These are phyloP conservation scores for Holothuria glaberrima DNA, from an alignment of 35 echinoderm and acorn worm genomes.

Conservation along the genomic window DNA sequence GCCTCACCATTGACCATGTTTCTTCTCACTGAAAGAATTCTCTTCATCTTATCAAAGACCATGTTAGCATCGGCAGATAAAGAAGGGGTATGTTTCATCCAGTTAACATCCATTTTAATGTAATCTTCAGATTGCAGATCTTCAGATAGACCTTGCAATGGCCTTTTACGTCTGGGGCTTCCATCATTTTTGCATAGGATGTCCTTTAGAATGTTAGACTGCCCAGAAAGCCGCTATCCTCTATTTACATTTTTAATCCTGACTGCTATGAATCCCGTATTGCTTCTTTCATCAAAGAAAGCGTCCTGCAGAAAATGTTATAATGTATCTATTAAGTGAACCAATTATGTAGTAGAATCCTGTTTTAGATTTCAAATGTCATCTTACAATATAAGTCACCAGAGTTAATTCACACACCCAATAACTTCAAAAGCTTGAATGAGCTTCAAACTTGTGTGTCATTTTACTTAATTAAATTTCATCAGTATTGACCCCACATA, in stretches of 20 bases:
- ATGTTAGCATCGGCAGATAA: not conserved
- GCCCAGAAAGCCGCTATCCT: conserved; percentile 6
- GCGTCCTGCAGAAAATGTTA: conserved; percentile 33
- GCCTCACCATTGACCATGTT: not conserved
- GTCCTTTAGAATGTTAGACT: not conserved
- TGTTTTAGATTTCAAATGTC: too few species aligned
- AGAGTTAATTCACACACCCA: too few species aligned
- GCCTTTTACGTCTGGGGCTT: not conserved
- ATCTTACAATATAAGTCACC: too few species aligned
- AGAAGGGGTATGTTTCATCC: conserved; percentile 46
- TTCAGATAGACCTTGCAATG: not conserved
- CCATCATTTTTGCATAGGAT: not conserved
- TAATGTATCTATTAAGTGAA: too few species aligned
- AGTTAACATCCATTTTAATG: conserved; percentile 19
- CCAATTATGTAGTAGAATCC: too few species aligned
- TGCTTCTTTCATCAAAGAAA: conserved; percentile 49
- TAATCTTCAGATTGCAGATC: conserved; percentile 15
- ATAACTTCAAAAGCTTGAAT: too few species aligned
- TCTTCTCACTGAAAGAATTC: not conserved
- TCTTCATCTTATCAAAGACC: conserved; percentile 44
- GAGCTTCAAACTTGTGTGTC: too few species aligned
- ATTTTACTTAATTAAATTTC: too few species aligned
- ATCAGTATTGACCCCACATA: too few species aligned
- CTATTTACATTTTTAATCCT: conserved; percentile 45
- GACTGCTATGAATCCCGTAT: conserved; percentile 37